These are phyloP conservation scores for Acleris literana DNA, from an alignment of 2,888 invertebrate species.

Conservation along the genomic window DNA sequence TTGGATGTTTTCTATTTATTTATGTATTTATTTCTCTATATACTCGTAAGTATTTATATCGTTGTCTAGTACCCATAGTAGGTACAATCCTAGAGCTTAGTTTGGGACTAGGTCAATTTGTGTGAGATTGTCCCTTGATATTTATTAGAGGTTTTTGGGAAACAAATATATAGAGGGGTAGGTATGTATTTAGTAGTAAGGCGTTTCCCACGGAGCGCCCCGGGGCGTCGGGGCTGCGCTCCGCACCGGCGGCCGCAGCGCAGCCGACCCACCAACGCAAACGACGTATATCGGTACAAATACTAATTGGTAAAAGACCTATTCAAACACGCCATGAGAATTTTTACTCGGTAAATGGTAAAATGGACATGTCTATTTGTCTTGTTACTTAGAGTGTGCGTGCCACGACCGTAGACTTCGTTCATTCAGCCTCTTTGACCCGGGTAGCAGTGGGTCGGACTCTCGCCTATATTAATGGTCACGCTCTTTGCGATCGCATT, in stretches of 20 bases:
- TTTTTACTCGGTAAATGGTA: constrained; percentile 81
- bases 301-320: constrained; percentile 83
- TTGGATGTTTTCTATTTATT: too few species aligned
- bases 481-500: neutral
- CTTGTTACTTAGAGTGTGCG: constrained; percentile 81
- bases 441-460: constrained; percentile 52
- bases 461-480: constrained; percentile 38
- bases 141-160: constrained; percentile 56
- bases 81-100: too few species aligned
- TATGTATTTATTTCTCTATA: too few species aligned
- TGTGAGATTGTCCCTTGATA: too few species aligned
- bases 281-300: constrained; percentile 78
- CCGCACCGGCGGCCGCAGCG: constrained; percentile 49
- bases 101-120: too few species aligned
- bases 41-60: too few species aligned
- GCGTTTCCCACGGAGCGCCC: constrained; percentile 45
- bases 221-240: constrained; percentile 60
- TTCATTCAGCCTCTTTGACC: constrained; percentile 60
- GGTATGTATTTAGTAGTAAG: constrained; percentile 46
- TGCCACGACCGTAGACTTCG: constrained; percentile 70
- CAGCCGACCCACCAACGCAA: constrained; percentile 59
- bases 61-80: too few species aligned
- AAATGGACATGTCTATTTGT: constrained; percentile 80
- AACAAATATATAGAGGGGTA: constrained; percentile 59
- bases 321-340: constrained; percentile 80